Evolutionary conservation across 2,113 vertebrate genomes (phyloP).

Genomic region (Cavia aperea): DNA sequence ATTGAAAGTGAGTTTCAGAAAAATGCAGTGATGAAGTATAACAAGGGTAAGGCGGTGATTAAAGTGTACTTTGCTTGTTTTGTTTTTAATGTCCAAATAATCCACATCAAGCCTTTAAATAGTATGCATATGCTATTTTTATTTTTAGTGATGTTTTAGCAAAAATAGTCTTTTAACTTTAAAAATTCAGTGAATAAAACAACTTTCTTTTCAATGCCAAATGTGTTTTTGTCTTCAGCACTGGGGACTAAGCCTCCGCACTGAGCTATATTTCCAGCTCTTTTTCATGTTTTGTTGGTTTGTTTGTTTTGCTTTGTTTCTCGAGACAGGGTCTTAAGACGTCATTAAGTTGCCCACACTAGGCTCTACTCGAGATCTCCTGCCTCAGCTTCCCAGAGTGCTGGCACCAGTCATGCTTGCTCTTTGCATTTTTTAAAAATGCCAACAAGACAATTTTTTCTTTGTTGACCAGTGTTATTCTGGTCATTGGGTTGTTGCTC

Average conservation of each 20-base stretch:
- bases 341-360: not conserved
- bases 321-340: not conserved
- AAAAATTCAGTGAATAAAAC: not conserved
- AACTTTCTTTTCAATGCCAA: constrained; percentile 11
- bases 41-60: not conserved
- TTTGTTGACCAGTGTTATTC: not conserved
- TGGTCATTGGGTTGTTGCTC: not conserved
- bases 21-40: not conserved
- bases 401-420: not conserved
- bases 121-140: not conserved
- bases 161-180: not conserved
- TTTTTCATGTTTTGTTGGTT: not conserved
- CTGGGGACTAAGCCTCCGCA: not conserved
- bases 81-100: constrained; percentile 4
- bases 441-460: not conserved
- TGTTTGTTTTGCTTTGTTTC: not conserved
- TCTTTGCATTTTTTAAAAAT: not conserved
- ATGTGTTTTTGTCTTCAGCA: not conserved
- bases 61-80: not conserved
- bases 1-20: not conserved
- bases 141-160: not conserved
- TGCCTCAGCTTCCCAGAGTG: not conserved
- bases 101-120: not conserved
- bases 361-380: not conserved
- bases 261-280: not conserved